Conservation (phyloP, 2,797 vertebrate genomes). For the Pitangus sulphuratus region DNA sequence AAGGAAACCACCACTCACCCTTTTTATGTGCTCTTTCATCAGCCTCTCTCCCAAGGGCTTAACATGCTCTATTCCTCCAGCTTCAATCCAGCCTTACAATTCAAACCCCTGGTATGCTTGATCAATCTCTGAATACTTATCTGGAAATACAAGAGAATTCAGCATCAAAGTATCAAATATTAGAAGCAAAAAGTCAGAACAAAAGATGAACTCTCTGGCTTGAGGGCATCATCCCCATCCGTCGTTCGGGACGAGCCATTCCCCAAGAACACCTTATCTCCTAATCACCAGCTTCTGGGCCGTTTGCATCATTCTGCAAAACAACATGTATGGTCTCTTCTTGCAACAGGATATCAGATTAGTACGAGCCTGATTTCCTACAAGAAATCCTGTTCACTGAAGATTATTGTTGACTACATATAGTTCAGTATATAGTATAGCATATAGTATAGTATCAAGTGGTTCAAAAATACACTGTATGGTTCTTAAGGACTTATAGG, state of each 20-base stretch:
- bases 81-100: neutral
- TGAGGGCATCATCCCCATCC: neutral
- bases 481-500: neutral
- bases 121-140: neutral
- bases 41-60: neutral
- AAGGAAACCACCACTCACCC: neutral
- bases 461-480: neutral
- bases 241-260: neutral
- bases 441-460: neutral
- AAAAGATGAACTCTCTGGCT: neutral
- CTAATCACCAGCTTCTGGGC: neutral
- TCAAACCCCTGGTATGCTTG: neutral
- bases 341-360: neutral
- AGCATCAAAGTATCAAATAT: neutral
- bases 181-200: neutral
- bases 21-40: neutral
- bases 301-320: neutral
- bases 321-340: neutral
- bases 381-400: neutral
- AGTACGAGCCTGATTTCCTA: neutral
- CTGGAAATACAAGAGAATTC: neutral
- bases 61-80: neutral
- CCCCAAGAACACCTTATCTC: neutral
- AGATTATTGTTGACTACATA: neutral
- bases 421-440: neutral